Conservation (phyloP, 2,113 vertebrate species). For the Gorsachius goisagi region DNA sequence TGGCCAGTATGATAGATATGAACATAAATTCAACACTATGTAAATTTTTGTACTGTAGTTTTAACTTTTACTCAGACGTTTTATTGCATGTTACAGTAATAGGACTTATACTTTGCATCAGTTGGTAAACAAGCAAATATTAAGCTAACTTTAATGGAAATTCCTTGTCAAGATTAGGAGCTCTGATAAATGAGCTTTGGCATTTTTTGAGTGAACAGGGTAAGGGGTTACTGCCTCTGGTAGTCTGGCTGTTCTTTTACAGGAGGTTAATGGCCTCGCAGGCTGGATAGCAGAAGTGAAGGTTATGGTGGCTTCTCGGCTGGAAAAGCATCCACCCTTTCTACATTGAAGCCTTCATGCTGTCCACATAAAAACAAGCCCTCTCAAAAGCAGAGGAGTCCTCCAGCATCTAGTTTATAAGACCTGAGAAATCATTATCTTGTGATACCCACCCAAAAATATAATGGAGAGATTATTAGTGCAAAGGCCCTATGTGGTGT, state of each 20-base stretch:
- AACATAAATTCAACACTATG: neutral
- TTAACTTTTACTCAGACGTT: neutral
- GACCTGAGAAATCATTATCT: neutral
- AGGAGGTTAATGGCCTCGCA: neutral
- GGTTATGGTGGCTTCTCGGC: neutral
- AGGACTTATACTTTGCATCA: neutral
- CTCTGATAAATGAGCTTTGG: neutral
- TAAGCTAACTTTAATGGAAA: neutral
- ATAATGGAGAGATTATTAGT: neutral
- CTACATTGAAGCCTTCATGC: neutral
- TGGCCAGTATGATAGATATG: neutral
- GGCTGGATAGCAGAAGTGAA: neutral
- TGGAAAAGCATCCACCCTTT: neutral
- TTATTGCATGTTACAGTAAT: neutral
- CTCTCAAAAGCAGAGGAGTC: neutral
- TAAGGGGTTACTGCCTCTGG: neutral
- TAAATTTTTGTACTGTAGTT: neutral
- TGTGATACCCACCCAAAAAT: neutral
- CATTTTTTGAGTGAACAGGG: neutral
- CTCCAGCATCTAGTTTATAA: neutral
- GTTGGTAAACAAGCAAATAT: slow-evolving; percentile 5
- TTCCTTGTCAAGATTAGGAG: neutral
- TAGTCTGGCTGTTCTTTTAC: neutral
- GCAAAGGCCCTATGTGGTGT: accelerated
- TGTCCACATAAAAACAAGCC: neutral